Conservation (phyloP, 92 coral and sea anemone species). For the Porites lobata region DNA sequence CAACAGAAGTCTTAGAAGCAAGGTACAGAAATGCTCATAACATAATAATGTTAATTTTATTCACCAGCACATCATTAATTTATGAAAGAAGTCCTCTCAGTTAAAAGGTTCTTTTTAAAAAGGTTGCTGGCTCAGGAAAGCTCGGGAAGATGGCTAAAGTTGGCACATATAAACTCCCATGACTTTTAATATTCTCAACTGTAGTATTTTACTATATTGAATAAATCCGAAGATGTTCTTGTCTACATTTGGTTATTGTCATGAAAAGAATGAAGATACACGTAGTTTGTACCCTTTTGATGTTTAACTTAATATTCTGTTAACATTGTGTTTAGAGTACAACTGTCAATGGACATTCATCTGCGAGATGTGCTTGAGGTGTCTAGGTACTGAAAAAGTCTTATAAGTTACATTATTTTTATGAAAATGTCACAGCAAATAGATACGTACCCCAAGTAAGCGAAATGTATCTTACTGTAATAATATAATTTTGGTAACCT, state of each 20-base stretch:
- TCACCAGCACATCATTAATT: no score
- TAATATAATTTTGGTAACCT: no score
- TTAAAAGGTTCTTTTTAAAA: no score
- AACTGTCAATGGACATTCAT: neutral
- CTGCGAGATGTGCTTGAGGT: slow-evolving; percentile 19
- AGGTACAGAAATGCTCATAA: neutral
- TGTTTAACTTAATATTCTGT: neutral
- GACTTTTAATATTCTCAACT: no score
- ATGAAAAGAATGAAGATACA: neutral
- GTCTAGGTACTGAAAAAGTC: slow-evolving; percentile 9
- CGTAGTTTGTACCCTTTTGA: no score
- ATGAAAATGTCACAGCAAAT: neutral
- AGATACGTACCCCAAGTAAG: no score
- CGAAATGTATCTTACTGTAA: no score
- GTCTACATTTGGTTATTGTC: neutral
- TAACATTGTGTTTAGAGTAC: neutral
- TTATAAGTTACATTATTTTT: neutral
- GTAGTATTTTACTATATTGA: no score
- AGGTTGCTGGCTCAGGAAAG: no score
- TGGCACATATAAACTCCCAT: neutral
- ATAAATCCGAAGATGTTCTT: no score
- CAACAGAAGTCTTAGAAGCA: neutral
- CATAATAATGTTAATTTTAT: no score
- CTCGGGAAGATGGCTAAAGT: neutral
- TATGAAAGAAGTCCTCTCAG: no score